phyloP scores from a whole-genome alignment of 2,888 invertebrate species.

The Peribatodes rhomboidaria region DNA sequence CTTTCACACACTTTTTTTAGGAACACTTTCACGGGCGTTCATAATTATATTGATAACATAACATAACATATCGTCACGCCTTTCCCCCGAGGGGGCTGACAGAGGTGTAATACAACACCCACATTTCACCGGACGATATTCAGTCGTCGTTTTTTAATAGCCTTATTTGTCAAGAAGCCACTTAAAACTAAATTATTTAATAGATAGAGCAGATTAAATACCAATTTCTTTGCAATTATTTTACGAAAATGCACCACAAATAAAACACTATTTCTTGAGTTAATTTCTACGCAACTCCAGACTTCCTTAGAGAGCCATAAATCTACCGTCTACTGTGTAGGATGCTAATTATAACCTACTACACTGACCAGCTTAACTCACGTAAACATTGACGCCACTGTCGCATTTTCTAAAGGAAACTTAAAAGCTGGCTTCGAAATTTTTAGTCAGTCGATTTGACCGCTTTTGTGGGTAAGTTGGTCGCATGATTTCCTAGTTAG shows the following conservation, averaged over 20 bases:
- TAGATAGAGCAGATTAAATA: too few species aligned
- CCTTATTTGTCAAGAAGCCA: too few species aligned
- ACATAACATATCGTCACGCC: too few species aligned
- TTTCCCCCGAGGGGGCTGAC: too few species aligned
- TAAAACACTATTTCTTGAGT: background rate
- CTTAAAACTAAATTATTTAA: too few species aligned
- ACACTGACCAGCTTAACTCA: background rate
- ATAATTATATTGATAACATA: too few species aligned
- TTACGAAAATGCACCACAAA: background rate
- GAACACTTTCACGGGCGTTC: too few species aligned
- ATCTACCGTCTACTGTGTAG: background rate
- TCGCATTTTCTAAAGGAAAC: background rate
- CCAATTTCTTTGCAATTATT: background rate
- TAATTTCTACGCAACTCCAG: constrained; percentile 11
- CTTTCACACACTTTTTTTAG: too few species aligned
- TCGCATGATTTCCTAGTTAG: background rate
- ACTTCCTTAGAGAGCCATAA: constrained; percentile 17
- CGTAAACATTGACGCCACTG: background rate
- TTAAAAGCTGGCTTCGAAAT: background rate
- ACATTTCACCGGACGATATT: too few species aligned
- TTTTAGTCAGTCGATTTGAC: background rate
- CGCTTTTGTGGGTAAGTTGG: background rate
- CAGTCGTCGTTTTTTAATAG: too few species aligned
- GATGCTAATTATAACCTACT: constrained; percentile 19
- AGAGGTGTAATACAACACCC: too few species aligned